Conservation (phyloP, 2,797 vertebrate species). For the Dipus sagitta region DNA sequence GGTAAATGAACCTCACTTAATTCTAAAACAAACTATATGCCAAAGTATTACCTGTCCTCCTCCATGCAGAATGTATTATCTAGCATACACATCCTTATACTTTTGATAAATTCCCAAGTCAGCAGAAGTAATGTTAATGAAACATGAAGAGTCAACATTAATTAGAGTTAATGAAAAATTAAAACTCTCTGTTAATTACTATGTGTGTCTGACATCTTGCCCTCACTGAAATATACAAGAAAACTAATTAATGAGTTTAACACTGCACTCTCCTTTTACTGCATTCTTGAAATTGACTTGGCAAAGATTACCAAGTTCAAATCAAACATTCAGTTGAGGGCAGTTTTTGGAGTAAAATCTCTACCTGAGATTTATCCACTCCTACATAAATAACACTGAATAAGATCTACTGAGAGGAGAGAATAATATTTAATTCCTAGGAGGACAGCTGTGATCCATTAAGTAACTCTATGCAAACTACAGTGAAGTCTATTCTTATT, state of each 20-base stretch:
- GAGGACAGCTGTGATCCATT: slow-evolving; percentile 18
- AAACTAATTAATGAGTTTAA: slow-evolving; percentile 74
- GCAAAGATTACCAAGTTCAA: slow-evolving; percentile 48
- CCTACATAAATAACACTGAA: slow-evolving; percentile 19
- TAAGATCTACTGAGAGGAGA: not conserved
- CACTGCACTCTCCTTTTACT: slow-evolving; percentile 44
- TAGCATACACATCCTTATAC: slow-evolving; percentile 48
- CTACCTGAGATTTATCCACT: not conserved
- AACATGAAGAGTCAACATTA: slow-evolving; percentile 83
- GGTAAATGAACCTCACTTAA: not conserved
- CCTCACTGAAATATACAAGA: slow-evolving; percentile 74
- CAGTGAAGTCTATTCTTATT: not conserved
- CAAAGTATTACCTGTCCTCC: not conserved
- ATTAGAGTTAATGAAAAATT: slow-evolving; percentile 86
- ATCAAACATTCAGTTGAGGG: slow-evolving; percentile 29
- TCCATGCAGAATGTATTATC: not conserved
- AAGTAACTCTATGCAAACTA: not conserved
- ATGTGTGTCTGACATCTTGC: slow-evolving; percentile 73
- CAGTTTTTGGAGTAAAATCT: not conserved
- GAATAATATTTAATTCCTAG: not conserved
- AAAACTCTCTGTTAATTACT: slow-evolving; percentile 82
- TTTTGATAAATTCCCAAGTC: slow-evolving; percentile 65
- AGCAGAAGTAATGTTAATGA: slow-evolving; percentile 82
- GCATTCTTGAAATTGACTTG: slow-evolving; percentile 59
- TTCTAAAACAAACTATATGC: slow-evolving; percentile 41